Base-by-base conservation (phyloP, 1,140 invertebrate species). In the Bicyclus anynana region DNA sequence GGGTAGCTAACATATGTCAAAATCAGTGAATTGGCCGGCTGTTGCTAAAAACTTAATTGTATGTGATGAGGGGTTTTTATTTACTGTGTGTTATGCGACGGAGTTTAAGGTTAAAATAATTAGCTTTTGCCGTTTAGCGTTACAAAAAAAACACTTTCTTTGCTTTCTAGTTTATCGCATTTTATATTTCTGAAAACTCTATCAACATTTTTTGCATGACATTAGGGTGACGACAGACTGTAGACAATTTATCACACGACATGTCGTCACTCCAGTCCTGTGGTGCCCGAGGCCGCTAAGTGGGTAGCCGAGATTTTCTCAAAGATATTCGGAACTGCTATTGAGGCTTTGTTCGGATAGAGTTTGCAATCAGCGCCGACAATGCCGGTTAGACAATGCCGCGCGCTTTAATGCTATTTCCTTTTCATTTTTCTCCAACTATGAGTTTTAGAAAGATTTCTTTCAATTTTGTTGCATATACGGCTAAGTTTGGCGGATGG, bases 201-300 rank as follows among this genome's bases (percentile, higher is more conserved):
- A 4, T 23, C 7, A 4, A 23, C 7, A 4, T 23, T 23, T 4
- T 23, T 23, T 23, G 7, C 27, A 2, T 29, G 9, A 10, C 27
- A 29, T 4, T 7, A 23, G 23, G 23, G 2, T 23, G 3, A 23
- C 2, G 23, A 4, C 23, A 23, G 23, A 23, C 23, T 4, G 7
- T 23, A 23, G 2, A 29, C 27, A 7, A 7, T 29, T 29, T 29
- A 9, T 29, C 27, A 9, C 27, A 10, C 27, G 27, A 29, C 27
- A 29, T 9, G 13, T 16, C 37, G 37, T 5, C 14, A 17, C 7
- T 33, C 40, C 17, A 12, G 42, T 47, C 7, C 5, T 1, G 29
- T 12, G 29, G 70, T 75, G 66, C 60, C 67, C 65, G 59, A 52
- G 65, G 62, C 60, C 40, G 38, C 44, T 47, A 53, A 44, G 40